Percentiles rank a stretch among this genome's conserved stretches.
phyloP scores from a whole-genome alignment of 64 coral and sea anemone genomes.

The Catalaphyllia jardinei region DNA sequence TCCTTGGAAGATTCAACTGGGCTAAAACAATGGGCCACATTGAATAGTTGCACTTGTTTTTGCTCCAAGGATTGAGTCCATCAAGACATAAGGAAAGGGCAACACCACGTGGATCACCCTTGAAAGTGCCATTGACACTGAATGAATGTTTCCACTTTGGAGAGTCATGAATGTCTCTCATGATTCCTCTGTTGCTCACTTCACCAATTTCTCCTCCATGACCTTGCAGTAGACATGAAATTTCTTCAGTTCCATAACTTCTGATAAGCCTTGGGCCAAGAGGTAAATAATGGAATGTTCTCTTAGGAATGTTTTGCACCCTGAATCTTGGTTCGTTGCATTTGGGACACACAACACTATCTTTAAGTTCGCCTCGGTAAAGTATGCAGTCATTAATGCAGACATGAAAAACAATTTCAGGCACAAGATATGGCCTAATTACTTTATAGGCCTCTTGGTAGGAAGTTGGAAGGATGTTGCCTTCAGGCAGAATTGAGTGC shows the following conservation, averaged over 20 bases:
- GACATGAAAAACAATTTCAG: conserved; percentile 50
- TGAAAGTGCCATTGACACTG: conserved; percentile 9
- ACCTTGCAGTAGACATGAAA: conserved; percentile 35
- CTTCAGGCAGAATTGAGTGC: conserved; percentile 50
- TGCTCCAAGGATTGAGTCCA: conserved; percentile 56
- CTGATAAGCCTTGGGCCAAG: conserved; percentile 36
- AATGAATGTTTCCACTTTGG: conserved; percentile 47
- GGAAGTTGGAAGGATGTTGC: conserved; percentile 45
- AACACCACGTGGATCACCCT: conserved; percentile 48
- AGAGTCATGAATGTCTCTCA: conserved; percentile 28
- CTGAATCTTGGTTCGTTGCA: conserved; percentile 35
- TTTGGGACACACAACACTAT: conserved; percentile 23
- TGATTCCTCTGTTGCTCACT: background rate
- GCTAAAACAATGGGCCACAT: conserved; percentile 57
- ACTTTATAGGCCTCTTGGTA: conserved; percentile 52
- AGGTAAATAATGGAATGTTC: conserved; percentile 72
- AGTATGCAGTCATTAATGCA: conserved; percentile 70
- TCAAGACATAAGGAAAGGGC: conserved; percentile 42
- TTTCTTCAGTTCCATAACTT: conserved; percentile 46
- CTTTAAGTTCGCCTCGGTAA: conserved; percentile 41
- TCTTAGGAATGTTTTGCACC: background rate
- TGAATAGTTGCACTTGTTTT: conserved; percentile 29
- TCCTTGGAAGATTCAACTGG: conserved; percentile 41
- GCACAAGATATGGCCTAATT: conserved; percentile 35
- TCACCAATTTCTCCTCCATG: background rate